Percentiles rank a stretch among this genome's conserved stretches.
phyloP scores from a whole-genome alignment of 2,888 invertebrate species.

The Aradus depressus region DNA sequence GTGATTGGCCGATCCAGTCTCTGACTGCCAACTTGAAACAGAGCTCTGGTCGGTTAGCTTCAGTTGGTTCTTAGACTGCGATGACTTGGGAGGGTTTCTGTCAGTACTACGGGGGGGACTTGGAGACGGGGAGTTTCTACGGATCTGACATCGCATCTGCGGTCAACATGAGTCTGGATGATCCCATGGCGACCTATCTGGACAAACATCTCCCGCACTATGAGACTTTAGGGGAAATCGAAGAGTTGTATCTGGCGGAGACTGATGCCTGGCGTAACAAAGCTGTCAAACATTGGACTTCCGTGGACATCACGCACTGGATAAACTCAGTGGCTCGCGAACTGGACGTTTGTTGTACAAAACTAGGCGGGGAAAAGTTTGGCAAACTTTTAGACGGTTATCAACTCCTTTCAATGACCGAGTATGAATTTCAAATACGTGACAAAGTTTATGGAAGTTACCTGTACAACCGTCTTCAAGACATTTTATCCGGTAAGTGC shows the following conservation, averaged over 20 bases:
- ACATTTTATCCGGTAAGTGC: slow-evolving; percentile 1
- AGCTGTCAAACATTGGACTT: slow-evolving; percentile 44
- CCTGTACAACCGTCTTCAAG: slow-evolving; percentile 24
- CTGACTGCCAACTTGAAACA: too few species aligned
- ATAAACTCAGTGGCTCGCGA: slow-evolving; percentile 37
- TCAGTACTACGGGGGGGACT: too few species aligned
- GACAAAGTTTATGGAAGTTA: slow-evolving; percentile 20
- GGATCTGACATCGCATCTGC: slow-evolving; percentile 5
- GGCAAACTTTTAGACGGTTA: slow-evolving; percentile 37
- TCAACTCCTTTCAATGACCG: slow-evolving; percentile 38
- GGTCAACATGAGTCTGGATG: not conserved
- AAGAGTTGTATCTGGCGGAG: not conserved
- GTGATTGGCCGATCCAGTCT: slow-evolving; percentile 18
- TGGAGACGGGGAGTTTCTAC: too few species aligned
- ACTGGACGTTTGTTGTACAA: slow-evolving; percentile 34
- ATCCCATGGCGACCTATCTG: not conserved
- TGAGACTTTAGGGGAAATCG: not conserved
- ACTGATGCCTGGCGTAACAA: slow-evolving; percentile 43
- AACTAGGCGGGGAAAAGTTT: slow-evolving; percentile 42
- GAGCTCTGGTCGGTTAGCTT: too few species aligned
- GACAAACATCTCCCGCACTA: slow-evolving; percentile 1
- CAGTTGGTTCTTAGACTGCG: too few species aligned
- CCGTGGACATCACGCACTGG: slow-evolving; percentile 48
- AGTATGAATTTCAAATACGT: slow-evolving; percentile 37
- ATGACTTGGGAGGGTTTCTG: too few species aligned